A percentile compares a stretch with the other conserved stretches of the same genome.
These are phyloP conservation scores for Lasiommata megera DNA, from an alignment of 2,888 invertebrate genomes.

Conservation along the genomic window DNA sequence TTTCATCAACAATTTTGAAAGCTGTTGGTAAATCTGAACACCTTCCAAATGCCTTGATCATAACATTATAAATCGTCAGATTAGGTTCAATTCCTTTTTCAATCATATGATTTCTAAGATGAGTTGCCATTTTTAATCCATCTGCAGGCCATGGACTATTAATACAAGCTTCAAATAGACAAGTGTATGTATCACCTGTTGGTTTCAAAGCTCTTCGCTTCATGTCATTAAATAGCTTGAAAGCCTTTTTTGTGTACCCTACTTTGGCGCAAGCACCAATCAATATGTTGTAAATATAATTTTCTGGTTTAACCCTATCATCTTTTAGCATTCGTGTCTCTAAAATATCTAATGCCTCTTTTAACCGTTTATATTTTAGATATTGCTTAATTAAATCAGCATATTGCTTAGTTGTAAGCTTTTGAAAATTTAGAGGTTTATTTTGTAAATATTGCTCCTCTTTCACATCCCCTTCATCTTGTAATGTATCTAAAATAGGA, in stretches of 20 bases:
- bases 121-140: slow-evolving; percentile 85
- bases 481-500: slow-evolving; percentile 44
- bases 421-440: slow-evolving; percentile 69
- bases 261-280: slow-evolving; percentile 91
- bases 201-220: slow-evolving; percentile 86
- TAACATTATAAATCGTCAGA: slow-evolving; percentile 89
- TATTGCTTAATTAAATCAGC: slow-evolving; percentile 86
- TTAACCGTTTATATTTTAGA: slow-evolving; percentile 83
- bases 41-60: slow-evolving; percentile 95
- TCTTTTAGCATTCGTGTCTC: slow-evolving; percentile 88
- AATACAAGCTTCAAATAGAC: slow-evolving; percentile 93
- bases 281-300: slow-evolving; percentile 90
- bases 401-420: slow-evolving; percentile 84
- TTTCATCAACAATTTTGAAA: slow-evolving; percentile 92
- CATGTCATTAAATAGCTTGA: slow-evolving; percentile 91
- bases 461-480: slow-evolving; percentile 80
- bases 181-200: slow-evolving; percentile 89
- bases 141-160: slow-evolving; percentile 86
- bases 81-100: slow-evolving; percentile 87
- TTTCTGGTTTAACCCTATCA: slow-evolving; percentile 89
- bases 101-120: slow-evolving; percentile 85
- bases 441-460: slow-evolving; percentile 82
- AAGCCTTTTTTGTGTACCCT: slow-evolving; percentile 93
- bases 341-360: slow-evolving; percentile 89
- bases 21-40: slow-evolving; percentile 90